Percentiles rank a stretch among this genome's conserved stretches.
These are phyloP conservation scores for Dione juno DNA, from an alignment of 2,888 invertebrate genomes.

Conservation along the genomic window DNA sequence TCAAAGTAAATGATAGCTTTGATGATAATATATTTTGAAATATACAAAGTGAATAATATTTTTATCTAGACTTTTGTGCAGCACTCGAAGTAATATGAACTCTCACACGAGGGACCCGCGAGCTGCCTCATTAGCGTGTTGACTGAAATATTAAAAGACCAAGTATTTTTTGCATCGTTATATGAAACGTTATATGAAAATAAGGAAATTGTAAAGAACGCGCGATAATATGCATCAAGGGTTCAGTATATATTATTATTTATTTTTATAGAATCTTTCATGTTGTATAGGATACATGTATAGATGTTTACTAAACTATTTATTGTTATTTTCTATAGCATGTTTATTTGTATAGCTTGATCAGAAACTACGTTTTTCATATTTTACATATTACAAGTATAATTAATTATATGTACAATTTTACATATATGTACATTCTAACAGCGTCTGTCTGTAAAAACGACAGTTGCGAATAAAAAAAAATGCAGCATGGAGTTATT, in stretches of 20 bases:
- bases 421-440: no score
- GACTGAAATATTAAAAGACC: constrained; percentile 26
- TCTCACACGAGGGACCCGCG: constrained; percentile 1
- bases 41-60: constrained; percentile 21
- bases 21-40: constrained; percentile 15
- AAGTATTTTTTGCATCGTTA: constrained; percentile 20
- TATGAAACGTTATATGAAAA: constrained; percentile 20
- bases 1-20: constrained; percentile 15
- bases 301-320: no score
- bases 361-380: no score
- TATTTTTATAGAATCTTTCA: no score
- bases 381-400: no score
- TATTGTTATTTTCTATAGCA: no score
- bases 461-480: no score
- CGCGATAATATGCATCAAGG: background rate
- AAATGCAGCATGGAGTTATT: no score
- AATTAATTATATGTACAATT: no score
- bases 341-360: no score
- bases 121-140: constrained; percentile 27
- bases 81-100: constrained; percentile 20
- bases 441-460: no score
- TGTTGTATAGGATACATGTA: no score
- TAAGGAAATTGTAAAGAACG: background rate
- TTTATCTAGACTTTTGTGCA: constrained; percentile 10
- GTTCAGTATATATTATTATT: constrained; percentile 1